A percentile compares a stretch with the other conserved stretches of the same genome.
These are phyloP conservation scores for Pammene aurita DNA, from an alignment of 2,888 invertebrate species.

Conservation along the genomic window DNA sequence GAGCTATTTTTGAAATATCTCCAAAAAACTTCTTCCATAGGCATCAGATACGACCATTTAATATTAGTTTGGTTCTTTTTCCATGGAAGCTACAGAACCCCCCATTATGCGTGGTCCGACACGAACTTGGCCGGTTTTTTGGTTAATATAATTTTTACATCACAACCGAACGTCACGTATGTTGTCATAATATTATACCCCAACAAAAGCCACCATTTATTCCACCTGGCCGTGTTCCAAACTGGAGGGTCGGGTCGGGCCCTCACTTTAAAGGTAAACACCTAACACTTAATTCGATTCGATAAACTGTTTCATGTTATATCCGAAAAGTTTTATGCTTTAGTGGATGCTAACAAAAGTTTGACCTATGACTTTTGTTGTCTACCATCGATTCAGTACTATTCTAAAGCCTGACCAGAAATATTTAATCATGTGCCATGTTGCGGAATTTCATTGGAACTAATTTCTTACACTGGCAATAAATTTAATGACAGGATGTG, in stretches of 20 bases:
- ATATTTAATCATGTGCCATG: no score
- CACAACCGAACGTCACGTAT: not conserved
- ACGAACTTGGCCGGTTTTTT: no score
- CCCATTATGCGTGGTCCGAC: no score
- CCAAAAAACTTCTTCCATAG: no score
- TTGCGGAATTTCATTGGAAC: no score
- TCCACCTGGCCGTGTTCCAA: constrained; percentile 30
- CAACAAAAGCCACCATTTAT: constrained; percentile 7
- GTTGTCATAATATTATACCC: constrained; percentile 7
- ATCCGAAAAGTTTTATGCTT: not conserved
- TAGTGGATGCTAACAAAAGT: not conserved
- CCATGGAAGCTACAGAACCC: no score
- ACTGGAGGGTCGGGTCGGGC: not conserved
- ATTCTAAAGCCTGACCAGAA: no score
- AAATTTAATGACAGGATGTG: no score
- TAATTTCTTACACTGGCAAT: no score
- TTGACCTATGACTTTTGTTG: not conserved
- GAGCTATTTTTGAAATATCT: no score
- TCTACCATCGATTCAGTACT: not conserved
- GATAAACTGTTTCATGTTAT: constrained; percentile 10
- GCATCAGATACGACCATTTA: no score
- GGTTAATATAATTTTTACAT: not conserved
- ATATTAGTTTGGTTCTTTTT: no score
- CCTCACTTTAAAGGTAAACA: constrained; percentile 19
- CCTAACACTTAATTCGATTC: constrained; percentile 6